Percentiles rank a stretch among this genome's conserved stretches.
These are phyloP conservation scores for Ciconia stormi DNA, from an alignment of 2,113 vertebrate species.

Conservation along the genomic window DNA sequence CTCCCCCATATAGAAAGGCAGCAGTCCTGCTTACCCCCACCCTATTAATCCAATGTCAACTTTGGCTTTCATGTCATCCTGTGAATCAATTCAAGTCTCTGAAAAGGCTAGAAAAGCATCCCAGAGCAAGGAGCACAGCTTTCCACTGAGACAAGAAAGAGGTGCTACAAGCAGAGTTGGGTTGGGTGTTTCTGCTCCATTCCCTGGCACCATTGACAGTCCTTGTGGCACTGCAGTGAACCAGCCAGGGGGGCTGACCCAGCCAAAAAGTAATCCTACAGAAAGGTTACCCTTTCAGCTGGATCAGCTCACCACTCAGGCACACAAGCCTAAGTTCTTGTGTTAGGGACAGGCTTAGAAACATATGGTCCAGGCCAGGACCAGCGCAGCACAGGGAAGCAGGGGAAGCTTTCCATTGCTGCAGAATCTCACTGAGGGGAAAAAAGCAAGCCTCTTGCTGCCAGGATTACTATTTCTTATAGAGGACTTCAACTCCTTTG, in stretches of 20 bases:
- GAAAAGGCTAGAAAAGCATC: neutral
- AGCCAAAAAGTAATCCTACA: neutral
- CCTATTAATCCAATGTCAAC: neutral
- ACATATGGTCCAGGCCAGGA: neutral
- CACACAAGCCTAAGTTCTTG: neutral
- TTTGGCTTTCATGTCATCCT: neutral
- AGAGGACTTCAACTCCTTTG: neutral
- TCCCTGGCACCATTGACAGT: neutral
- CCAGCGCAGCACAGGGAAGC: neutral
- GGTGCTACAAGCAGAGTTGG: neutral
- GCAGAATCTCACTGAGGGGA: neutral
- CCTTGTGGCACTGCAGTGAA: neutral
- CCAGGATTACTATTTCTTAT: neutral
- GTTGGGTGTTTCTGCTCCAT: neutral
- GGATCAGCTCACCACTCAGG: neutral
- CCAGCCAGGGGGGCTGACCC: neutral
- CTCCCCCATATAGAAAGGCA: neutral
- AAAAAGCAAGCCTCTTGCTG: neutral
- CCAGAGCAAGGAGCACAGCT: neutral
- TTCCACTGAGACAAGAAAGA: neutral
- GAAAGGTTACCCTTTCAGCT: neutral
- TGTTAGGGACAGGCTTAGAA: neutral
- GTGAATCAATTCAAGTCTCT: neutral
- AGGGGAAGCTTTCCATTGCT: neutral
- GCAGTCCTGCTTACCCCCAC: neutral